Evolutionary conservation across 2,888 invertebrate species (phyloP).

Genomic region (Stegana nigrithorax): DNA sequence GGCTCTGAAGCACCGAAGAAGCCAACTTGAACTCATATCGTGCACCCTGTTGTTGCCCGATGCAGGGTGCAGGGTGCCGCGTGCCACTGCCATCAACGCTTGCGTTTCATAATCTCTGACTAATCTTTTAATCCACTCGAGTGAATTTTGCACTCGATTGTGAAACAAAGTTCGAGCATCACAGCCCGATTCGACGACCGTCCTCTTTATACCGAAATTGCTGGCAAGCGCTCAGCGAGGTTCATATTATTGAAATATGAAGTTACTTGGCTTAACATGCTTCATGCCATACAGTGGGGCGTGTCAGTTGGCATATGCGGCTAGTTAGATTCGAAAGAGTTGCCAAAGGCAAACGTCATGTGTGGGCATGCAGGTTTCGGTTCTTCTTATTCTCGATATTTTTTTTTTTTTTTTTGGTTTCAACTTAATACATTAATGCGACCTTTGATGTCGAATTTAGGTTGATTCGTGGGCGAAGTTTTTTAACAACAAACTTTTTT

Average conservation of each 20-base stretch:
- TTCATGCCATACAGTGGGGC: not conserved
- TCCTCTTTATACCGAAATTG: conserved; percentile 5
- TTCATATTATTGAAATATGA: conserved; percentile 15
- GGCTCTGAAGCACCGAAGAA: not conserved
- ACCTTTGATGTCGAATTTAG: conserved; percentile 62
- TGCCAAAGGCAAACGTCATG: too few relatives aligned
- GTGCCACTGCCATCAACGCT: too few relatives aligned
- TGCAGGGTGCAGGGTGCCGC: too few relatives aligned
- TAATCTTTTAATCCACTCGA: conserved; percentile 67
- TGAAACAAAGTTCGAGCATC: conserved; percentile 53
- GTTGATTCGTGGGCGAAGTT: conserved; percentile 36
- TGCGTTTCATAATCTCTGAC: conserved; percentile 63
- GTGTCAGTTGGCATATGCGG: not conserved
- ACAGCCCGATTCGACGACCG: conserved; percentile 17
- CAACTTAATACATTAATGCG: conserved; percentile 1
- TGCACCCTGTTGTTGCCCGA: too few relatives aligned
- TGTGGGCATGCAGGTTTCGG: too few relatives aligned
- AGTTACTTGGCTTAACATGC: conserved; percentile 3
- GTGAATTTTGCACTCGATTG: conserved; percentile 66
- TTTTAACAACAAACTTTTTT: conserved; percentile 47
- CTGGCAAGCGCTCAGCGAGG: not conserved
- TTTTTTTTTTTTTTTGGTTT: not conserved
- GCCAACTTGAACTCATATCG: conserved; percentile 1
- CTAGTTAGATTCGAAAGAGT: too few relatives aligned
- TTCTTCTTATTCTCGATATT: not conserved